Evolutionary conservation across 2,113 vertebrate genomes (phyloP), one percentile per base, ranked within the genome.

Genomic region (Pterocles orientalis): DNA sequence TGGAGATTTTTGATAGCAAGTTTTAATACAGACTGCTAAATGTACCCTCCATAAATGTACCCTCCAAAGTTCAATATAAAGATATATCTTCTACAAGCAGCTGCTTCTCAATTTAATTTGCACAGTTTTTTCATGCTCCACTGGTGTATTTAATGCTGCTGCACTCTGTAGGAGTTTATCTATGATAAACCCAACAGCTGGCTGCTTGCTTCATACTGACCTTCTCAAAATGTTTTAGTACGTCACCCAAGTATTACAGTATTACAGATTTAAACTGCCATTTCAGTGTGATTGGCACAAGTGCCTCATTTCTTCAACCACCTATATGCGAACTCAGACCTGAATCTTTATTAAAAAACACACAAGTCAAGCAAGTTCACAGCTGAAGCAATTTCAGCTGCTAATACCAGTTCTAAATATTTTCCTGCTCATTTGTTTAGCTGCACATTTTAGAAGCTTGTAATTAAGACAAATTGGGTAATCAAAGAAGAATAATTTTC

Each of bases 41-140:
- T 10, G 45, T 70, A 92, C 86, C 86, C 84, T 84, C 84, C 93
- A 54, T 84, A 86, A 97, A 94, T 10, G 45, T 70, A 92, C 86
- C 86, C 84, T 84, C 84, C 93, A 54, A 98, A 99, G 98, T 98
- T 98, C 98, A 99, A 98, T 99, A 99, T 98, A 98, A 98, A 98
- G 99, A 99, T 99, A 99, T 94, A 99, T 99, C 99, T 99, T 97
- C 96, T 98, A 98, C 97, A 98, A 99, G 98, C 98, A 98, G 97
- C 97, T 97, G 98, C 98, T 98, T 98, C 98, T 98, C 98, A 98
- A 98, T 99, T 98, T 99, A 99, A 99, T 99, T 98, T 99, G 98
- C 98, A 98, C 98, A 98, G 98, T 98, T 99, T 99, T 94, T 99
- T 99, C 98, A 98, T 98, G 99, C 99, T 99, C 99, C 98, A 98